Percentiles rank a stretch among this genome's conserved stretches.
These are phyloP conservation scores for Holocentrus rufus DNA, from an alignment of 2,797 vertebrate genomes.

Conservation along the genomic window DNA sequence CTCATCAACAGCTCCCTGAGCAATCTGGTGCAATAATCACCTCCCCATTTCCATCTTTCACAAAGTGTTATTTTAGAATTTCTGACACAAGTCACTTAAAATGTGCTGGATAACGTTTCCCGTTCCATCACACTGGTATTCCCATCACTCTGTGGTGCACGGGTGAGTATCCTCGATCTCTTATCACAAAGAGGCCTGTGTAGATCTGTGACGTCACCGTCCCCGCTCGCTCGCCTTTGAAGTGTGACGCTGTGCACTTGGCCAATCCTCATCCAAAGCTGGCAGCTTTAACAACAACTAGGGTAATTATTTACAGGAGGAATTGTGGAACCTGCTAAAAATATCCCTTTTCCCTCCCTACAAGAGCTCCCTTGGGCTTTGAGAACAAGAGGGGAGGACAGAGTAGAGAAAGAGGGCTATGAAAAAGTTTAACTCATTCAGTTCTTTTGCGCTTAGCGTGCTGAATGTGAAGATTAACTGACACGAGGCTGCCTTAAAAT, in stretches of 20 bases:
- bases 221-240: slow-evolving; percentile 41
- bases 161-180: neutral
- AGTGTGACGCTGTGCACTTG: slow-evolving; percentile 33
- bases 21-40: slow-evolving; percentile 14
- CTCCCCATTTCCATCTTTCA: slow-evolving; percentile 14
- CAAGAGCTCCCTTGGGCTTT: slow-evolving; percentile 59
- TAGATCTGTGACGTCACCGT: slow-evolving; percentile 29
- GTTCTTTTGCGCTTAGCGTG: slow-evolving; percentile 25
- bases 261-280: slow-evolving; percentile 48
- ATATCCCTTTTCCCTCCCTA: slow-evolving; percentile 60
- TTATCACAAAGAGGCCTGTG: neutral
- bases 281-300: slow-evolving; percentile 56
- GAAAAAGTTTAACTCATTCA: slow-evolving; percentile 39
- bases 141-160: neutral
- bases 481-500: neutral
- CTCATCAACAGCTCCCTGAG: slow-evolving; percentile 26
- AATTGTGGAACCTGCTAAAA: slow-evolving; percentile 73
- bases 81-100: slow-evolving; percentile 13
- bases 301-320: slow-evolving; percentile 77
- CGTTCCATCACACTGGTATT: slow-evolving; percentile 19
- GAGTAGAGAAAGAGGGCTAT: slow-evolving; percentile 21
- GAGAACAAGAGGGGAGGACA: slow-evolving; percentile 45
- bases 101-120: slow-evolving; percentile 20
- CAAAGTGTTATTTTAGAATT: slow-evolving; percentile 21
- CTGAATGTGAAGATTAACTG: slow-evolving; percentile 36